These are phyloP conservation scores for Petrophora chlorosata DNA, from an alignment of 2,888 invertebrate species.

Conservation along the genomic window DNA sequence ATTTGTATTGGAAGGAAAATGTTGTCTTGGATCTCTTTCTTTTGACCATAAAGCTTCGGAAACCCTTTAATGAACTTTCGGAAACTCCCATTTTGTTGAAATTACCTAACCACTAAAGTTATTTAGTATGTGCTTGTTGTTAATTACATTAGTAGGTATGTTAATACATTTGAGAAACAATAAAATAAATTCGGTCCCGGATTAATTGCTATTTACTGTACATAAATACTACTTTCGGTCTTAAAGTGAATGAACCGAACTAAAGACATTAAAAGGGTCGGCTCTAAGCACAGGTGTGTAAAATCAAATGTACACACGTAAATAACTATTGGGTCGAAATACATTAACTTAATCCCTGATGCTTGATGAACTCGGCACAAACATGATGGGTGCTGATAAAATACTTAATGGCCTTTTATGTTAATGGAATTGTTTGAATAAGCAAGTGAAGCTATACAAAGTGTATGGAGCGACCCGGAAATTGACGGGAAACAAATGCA, in stretches of 20 bases:
- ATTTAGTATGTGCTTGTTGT: constrained; percentile 21
- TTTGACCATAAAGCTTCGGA: neutral
- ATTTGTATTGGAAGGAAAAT: too few relatives aligned
- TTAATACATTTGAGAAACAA: constrained; percentile 24
- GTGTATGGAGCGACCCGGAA: neutral
- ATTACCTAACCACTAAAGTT: constrained; percentile 22
- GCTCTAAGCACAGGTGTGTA: constrained; percentile 67
- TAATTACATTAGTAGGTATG: constrained; percentile 24
- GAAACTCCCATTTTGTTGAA: constrained; percentile 23
- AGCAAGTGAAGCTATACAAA: constrained; percentile 2
- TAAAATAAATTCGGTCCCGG: constrained; percentile 20
- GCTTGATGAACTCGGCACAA: constrained; percentile 30
- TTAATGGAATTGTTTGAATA: constrained; percentile 25
- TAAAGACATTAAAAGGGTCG: constrained; percentile 73
- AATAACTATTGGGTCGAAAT: constrained; percentile 62
- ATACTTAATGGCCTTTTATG: constrained; percentile 24
- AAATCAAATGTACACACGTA: constrained; percentile 70
- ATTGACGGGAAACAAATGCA: neutral
- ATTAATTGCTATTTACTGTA: constrained; percentile 27
- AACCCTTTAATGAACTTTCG: constrained; percentile 13
- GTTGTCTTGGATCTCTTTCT: too few relatives aligned
- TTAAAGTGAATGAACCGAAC: constrained; percentile 61
- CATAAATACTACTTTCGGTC: constrained; percentile 44
- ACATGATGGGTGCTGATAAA: constrained; percentile 32
- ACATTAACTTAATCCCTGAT: constrained; percentile 59